Percentiles rank a stretch among this genome's conserved stretches.
Conservation (phyloP, 1,140 invertebrate species). For the Pemphigus obesinymphae region DNA sequence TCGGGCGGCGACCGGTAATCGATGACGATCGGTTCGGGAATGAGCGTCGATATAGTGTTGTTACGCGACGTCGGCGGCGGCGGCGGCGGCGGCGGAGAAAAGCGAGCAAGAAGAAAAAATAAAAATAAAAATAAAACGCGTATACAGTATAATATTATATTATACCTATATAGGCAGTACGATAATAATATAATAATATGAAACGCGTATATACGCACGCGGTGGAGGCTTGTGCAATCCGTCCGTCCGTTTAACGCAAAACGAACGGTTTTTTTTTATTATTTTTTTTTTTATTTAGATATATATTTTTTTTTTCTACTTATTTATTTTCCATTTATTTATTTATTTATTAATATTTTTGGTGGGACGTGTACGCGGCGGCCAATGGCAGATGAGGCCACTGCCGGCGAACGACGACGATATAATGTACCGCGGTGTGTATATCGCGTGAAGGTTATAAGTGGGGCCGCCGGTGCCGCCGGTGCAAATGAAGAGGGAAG, state of each 20-base stretch:
- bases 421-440: background rate
- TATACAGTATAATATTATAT: background rate
- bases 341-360: no score
- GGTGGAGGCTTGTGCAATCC: slow-evolving; percentile 31
- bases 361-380: background rate
- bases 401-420: slow-evolving; percentile 18
- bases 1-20: background rate
- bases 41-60: background rate
- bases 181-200: background rate
- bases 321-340: no score
- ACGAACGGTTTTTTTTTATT: slow-evolving; percentile 17
- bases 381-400: slow-evolving; percentile 35
- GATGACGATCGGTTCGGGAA: slow-evolving; percentile 5
- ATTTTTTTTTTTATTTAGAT: background rate
- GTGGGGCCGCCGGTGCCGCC: slow-evolving; percentile 6
- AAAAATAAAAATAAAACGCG: no score
- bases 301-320: no score
- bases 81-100: background rate
- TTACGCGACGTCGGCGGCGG: background rate
- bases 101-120: background rate
- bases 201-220: background rate
- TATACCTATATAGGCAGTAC: background rate
- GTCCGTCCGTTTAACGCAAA: slow-evolving; percentile 22
- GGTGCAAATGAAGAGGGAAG: slow-evolving; percentile 37
- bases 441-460: slow-evolving; percentile 34